Evolutionary conservation across 1,140 invertebrate genomes (phyloP).

Genomic region (Limonius californicus): DNA sequence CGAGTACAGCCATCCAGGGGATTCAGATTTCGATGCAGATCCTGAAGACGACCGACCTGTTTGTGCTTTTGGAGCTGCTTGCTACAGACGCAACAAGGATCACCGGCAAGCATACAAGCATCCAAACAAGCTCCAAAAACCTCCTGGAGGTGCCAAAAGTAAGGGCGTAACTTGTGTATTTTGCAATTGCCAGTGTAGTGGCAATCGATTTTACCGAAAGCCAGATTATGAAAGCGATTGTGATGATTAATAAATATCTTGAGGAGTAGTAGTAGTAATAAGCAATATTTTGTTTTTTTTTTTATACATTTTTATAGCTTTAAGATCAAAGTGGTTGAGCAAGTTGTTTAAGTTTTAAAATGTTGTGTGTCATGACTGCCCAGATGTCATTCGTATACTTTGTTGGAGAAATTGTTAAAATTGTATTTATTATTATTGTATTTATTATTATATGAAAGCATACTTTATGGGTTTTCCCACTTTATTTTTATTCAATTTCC

Average conservation of each 20-base stretch:
- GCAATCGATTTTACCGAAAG: background rate
- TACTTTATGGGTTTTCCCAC: too few relatives aligned
- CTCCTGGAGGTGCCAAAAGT: background rate
- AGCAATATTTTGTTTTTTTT: background rate
- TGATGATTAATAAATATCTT: background rate
- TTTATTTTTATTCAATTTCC: too few relatives aligned
- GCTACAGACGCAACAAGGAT: conserved; percentile 53
- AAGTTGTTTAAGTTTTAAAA: background rate
- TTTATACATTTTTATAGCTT: background rate
- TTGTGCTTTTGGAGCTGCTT: conserved; percentile 52
- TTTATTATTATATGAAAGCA: too few relatives aligned
- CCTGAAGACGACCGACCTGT: conserved; percentile 48
- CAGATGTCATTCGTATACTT: too few relatives aligned
- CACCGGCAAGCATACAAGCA: conserved; percentile 52
- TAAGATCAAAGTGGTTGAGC: background rate
- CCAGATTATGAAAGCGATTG: conserved; percentile 1
- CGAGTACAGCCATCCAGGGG: conserved; percentile 50
- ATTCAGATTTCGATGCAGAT: conserved; percentile 51
- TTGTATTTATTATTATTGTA: too few relatives aligned
- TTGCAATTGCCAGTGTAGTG: background rate
- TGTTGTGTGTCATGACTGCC: too few relatives aligned
- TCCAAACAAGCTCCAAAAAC: conserved; percentile 23
- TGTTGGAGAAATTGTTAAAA: too few relatives aligned
- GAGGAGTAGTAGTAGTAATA: too few relatives aligned
- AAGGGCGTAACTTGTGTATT: background rate